Evolutionary conservation across 1,140 invertebrate species (phyloP).

Genomic region (Drosophila elegans): DNA sequence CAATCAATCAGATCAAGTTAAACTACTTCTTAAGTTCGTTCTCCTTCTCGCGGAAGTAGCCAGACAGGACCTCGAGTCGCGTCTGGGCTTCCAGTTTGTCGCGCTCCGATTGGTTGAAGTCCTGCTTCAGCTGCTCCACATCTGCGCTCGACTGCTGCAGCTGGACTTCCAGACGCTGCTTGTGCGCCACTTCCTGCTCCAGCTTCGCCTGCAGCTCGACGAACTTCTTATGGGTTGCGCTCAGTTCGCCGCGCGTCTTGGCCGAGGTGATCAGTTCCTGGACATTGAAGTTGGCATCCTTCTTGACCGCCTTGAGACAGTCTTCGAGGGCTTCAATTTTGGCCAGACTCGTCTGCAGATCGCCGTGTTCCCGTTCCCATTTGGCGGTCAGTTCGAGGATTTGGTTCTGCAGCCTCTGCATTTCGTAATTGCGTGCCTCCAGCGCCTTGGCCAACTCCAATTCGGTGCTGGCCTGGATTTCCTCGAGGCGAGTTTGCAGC

Average conservation of each 20-base stretch:
- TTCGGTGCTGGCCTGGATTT: constrained; percentile 80
- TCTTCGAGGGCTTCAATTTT: constrained; percentile 85
- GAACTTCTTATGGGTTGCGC: constrained; percentile 85
- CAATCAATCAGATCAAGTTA: constrained; percentile 51
- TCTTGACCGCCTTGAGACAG: constrained; percentile 84
- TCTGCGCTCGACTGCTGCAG: constrained; percentile 62
- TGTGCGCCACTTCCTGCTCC: constrained; percentile 82
- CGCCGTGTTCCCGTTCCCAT: constrained; percentile 63
- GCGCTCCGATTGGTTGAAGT: constrained; percentile 90
- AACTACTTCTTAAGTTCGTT: constrained; percentile 91
- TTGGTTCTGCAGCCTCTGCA: constrained; percentile 81
- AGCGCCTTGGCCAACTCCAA: constrained; percentile 79
- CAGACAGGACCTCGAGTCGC: constrained; percentile 92
- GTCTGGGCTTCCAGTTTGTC: constrained; percentile 93
- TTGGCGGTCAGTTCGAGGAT: constrained; percentile 62
- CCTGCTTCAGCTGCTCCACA: constrained; percentile 86
- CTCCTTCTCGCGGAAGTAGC: constrained; percentile 96
- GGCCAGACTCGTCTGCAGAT: constrained; percentile 73
- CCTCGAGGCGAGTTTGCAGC: constrained; percentile 85
- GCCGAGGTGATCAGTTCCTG: constrained; percentile 84
- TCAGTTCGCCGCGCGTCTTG: constrained; percentile 85
- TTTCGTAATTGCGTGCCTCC: constrained; percentile 78
- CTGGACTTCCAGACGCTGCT: constrained; percentile 63
- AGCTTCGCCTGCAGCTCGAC: constrained; percentile 78
- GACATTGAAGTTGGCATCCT: constrained; percentile 83